phyloP scores from a whole-genome alignment of 2,888 invertebrate species.

The Orthosia incerta region DNA sequence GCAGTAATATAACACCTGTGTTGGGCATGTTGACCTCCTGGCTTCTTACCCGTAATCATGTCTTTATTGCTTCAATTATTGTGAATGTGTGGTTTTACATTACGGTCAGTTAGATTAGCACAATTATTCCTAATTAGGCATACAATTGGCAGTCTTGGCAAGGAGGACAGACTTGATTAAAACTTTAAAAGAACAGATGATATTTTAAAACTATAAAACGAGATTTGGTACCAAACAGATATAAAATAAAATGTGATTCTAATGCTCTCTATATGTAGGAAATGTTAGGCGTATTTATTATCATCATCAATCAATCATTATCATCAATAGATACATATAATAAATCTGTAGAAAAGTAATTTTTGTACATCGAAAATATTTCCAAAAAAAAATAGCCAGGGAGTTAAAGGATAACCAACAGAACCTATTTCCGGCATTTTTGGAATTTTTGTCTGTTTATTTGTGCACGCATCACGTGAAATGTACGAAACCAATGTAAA shows the following conservation, averaged over 20 bases:
- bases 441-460: too few relatives aligned
- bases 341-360: too few relatives aligned
- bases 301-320: too few relatives aligned
- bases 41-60: background rate
- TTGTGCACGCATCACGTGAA: too few relatives aligned
- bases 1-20: background rate
- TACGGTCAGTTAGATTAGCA: constrained; percentile 11
- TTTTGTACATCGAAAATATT: too few relatives aligned
- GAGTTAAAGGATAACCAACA: too few relatives aligned
- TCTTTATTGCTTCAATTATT: background rate
- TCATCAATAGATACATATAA: too few relatives aligned
- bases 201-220: background rate
- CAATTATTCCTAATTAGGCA: constrained; percentile 24
- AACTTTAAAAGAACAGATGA: background rate
- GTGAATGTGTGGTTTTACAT: background rate
- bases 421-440: too few relatives aligned
- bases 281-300: background rate
- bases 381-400: too few relatives aligned
- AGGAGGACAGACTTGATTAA: background rate
- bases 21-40: background rate
- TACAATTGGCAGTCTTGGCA: background rate
- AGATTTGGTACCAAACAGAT: background rate
- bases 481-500: too few relatives aligned
- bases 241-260: background rate
- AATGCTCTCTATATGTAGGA: background rate